These are phyloP conservation scores for Thripadectes ignobilis DNA, from an alignment of 2,797 vertebrate genomes.

Conservation along the genomic window DNA sequence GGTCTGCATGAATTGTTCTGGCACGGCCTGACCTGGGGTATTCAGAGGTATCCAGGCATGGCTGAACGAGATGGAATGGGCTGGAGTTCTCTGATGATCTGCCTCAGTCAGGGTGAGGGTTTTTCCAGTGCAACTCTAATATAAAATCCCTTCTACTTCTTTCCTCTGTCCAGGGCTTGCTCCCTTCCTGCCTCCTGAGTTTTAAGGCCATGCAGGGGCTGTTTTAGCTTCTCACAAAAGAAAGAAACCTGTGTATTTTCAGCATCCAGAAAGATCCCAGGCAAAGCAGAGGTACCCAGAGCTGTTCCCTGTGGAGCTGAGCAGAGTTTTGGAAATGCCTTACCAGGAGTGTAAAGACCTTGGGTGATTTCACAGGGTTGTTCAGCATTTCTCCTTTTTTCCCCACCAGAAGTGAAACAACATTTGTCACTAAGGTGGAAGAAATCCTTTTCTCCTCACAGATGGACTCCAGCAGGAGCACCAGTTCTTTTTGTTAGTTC, in stretches of 20 bases:
- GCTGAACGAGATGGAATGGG: not conserved
- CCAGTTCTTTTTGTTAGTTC: not conserved
- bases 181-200: not conserved
- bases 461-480: not conserved
- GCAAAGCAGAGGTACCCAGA: not conserved
- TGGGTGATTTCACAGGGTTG: not conserved
- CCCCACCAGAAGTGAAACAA: not conserved
- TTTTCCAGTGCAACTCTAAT: not conserved
- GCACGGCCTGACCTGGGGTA: not conserved
- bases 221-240: not conserved
- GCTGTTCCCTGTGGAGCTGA: not conserved
- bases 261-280: not conserved
- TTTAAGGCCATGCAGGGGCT: not conserved
- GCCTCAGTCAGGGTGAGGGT: not conserved
- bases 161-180: not conserved
- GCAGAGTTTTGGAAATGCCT: accelerated
- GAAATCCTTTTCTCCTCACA: not conserved
- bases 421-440: not conserved
- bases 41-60: not conserved
- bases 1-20: not conserved
- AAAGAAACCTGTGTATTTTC: not conserved
- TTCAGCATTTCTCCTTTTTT: not conserved
- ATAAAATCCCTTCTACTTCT: not conserved
- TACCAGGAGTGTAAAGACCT: not conserved
- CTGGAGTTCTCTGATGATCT: not conserved